Base-by-base conservation (phyloP, 2,888 invertebrate genomes). In the Phrixothrix hirtus region DNA sequence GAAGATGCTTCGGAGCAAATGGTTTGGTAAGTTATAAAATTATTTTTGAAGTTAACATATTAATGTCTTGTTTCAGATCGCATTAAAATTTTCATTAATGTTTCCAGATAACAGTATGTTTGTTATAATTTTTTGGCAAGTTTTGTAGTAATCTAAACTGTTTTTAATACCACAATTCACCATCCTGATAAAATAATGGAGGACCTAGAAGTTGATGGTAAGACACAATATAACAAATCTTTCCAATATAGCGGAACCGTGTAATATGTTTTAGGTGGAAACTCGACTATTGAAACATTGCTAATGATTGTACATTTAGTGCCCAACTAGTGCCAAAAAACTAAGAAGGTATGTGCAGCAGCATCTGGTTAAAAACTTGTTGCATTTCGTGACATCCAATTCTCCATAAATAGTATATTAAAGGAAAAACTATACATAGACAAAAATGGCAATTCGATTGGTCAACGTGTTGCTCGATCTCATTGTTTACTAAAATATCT, bases 31-130 rank as follows among this genome's bases (percentile, higher is more conserved):
- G 3, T 32, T 11, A 12, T 3, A 2, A 10, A 11, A 5, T 12
- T 17, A 11, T 3, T 21, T 16, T 3, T n/a, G 17, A 2, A 4
- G 4, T 10, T 31, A 31, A 5, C 7, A 11, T 31, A 5, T 31
- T 7, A 12, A 2, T 31, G 2, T 12, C 4, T 31, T 11, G 7
- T 31, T 11, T 11, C 21, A 37, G 21, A 25, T 37, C n/a, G 2
- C 37, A 7, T 21, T 37, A 1, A 21, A 37, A 25, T 37, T 37
- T 16, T 10, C 11, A 2, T 21, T 37, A 3, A 21, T 37, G 37
- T 10, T 10, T 17, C 37, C 37, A 11, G 16, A 25, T 11, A 21
- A 2, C 5, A 13, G 17, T 9, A n/a, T n/a, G n/a, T n/a, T n/a
- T n/a, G n/a, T n/a, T n/a, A n/a, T n/a, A n/a, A n/a, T n/a, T n/a